These are phyloP conservation scores for Chloromyia formosa DNA, from an alignment of 2,888 invertebrate genomes.

Conservation along the genomic window DNA sequence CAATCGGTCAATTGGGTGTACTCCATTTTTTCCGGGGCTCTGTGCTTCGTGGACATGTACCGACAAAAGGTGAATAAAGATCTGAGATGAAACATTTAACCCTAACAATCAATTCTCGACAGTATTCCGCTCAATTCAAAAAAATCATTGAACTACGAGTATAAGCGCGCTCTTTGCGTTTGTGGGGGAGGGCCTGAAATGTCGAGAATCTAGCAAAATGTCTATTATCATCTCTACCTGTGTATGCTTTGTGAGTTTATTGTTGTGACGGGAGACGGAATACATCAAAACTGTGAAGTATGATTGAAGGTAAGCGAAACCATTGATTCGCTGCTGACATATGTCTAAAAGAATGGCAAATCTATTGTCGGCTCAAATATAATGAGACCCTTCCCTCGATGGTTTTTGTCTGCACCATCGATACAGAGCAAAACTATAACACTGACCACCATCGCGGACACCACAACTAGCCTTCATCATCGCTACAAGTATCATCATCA, in stretches of 20 bases:
- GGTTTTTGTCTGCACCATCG: slow-evolving; percentile 23
- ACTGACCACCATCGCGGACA: slow-evolving; percentile 28
- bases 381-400: slow-evolving; percentile 1
- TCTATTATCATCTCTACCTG: not conserved
- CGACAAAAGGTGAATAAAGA: slow-evolving; percentile 25
- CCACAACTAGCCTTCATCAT: slow-evolving; percentile 19
- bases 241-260: slow-evolving; percentile 4
- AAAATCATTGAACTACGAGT: too few relatives aligned
- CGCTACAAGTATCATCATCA: slow-evolving; percentile 27
- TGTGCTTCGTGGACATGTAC: not conserved
- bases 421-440: not conserved
- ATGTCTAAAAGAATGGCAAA: not conserved
- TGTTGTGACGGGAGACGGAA: not conserved
- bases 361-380: too few relatives aligned
- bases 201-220: not conserved
- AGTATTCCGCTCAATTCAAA: slow-evolving; percentile 29
- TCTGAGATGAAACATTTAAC: slow-evolving; percentile 30
- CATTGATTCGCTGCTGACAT: slow-evolving; percentile 22
- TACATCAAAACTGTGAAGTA: not conserved
- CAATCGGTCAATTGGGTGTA: not conserved
- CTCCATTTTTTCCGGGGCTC: not conserved
- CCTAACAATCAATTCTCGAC: slow-evolving; percentile 16
- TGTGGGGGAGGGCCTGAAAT: not conserved
- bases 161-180: not conserved
- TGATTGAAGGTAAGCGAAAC: slow-evolving; percentile 22